Conservation (phyloP, 1,140 invertebrate species). For the Pseudomyrmex pallidus region DNA sequence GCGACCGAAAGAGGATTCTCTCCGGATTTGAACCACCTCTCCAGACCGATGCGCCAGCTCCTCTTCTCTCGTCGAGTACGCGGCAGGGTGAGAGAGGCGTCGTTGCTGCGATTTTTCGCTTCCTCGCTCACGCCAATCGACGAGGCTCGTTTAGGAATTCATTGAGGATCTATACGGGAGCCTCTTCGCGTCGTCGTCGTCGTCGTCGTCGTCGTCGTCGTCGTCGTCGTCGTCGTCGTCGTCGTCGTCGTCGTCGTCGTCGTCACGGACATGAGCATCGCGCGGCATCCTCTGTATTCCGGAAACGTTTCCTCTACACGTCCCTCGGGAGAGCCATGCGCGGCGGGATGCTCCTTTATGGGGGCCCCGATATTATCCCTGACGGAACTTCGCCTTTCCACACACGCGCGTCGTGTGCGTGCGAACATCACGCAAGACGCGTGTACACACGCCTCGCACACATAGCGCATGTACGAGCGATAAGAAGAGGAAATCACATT, state of each 20-base stretch:
- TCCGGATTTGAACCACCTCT: neutral
- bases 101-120: conserved; percentile 28
- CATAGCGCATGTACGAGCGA: too few species aligned
- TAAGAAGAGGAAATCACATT: conserved; percentile 25
- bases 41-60: neutral
- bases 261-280: conserved; percentile 14
- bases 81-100: neutral
- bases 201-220: neutral
- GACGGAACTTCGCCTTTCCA: conserved; percentile 54
- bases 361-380: conserved; percentile 65
- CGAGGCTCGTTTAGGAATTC: conserved; percentile 51
- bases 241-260: conserved; percentile 5
- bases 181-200: neutral
- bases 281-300: conserved; percentile 61
- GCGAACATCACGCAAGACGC: conserved; percentile 11
- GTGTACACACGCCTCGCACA: neutral
- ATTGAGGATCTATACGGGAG: conserved; percentile 38
- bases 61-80: neutral
- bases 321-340: conserved; percentile 57
- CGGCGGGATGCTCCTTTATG: conserved; percentile 65
- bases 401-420: neutral
- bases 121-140: conserved; percentile 31
- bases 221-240: neutral
- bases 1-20: neutral
- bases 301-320: conserved; percentile 44